Evolutionary conservation across 1,140 invertebrate genomes (phyloP), one percentile per base, ranked within the genome.

Genomic region (Pomacea maculata): DNA sequence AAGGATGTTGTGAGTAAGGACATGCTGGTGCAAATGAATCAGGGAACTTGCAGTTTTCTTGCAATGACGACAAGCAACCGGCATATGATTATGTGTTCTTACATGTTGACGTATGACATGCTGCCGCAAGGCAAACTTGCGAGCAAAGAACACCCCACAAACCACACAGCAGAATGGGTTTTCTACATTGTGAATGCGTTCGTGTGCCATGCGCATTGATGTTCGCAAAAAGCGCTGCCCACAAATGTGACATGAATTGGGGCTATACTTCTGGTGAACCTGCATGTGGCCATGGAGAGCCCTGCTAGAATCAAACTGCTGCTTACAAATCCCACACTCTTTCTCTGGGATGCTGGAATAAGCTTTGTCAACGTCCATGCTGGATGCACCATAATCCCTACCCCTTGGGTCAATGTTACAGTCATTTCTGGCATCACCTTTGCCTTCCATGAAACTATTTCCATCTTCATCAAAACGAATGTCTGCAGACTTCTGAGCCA

Each of bases 141-240:
- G 92, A 80, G 92, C 93, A 85, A 94, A 94, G 0, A 92, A 91
- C 86, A 92, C 91, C 76, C 91, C 91, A 85, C 93, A 94, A 54
- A 93, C 89, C 85, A 92, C 88, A 80, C 94, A 94, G 1, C 91
- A 89, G 84, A 92, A 93, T 0, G 92, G 92, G 86, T 92, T 92
- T 52, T 90, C 91, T 57, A 87, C 89, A 57, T 77, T 80, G 71
- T 90, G 88, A 72, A 80, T 80, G 52, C 86, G 84, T 75, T 89
- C 87, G 80, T 89, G 88, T 12, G 84, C 80, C 52, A 88, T 82
- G 21, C 88, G 78, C 68, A 87, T 82, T 17, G 85, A 84, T 67
- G 84, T 79, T 63, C 86, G 87, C 21, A 86, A 79, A 80, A 89
- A 89, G 34, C 87, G 83, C 78, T 87, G 83, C 15, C 85, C 86